Conservation (phyloP, 92 coral and sea anemone genomes). For the Bergia puertoricense region DNA sequence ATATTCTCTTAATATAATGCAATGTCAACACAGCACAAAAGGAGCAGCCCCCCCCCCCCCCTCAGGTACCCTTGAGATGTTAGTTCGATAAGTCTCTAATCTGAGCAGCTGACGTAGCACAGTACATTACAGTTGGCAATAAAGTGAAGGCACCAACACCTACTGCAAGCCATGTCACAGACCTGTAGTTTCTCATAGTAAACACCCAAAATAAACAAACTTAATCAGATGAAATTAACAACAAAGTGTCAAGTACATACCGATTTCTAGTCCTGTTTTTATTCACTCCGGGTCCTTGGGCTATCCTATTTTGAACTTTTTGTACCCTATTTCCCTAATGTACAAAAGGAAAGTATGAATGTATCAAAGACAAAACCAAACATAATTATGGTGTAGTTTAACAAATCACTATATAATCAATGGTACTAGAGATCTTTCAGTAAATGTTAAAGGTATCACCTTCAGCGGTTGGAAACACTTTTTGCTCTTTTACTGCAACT, state of each 20-base stretch:
- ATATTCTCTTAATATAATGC: no score
- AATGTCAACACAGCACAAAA: no score
- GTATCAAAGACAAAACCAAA: not conserved
- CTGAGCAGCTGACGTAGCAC: no score
- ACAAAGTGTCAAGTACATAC: not conserved
- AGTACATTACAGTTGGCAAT: no score
- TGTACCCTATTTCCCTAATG: not conserved
- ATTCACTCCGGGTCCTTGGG: not conserved
- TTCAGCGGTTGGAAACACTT: no score
- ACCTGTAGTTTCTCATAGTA: not conserved
- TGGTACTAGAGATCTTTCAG: no score
- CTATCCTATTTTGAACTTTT: slow-evolving; percentile 8
- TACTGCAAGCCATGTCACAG: not conserved
- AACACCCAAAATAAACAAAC: not conserved
- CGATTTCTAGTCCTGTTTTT: slow-evolving; percentile 20
- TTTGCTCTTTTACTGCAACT: no score
- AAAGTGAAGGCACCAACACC: not conserved
- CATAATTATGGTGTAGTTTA: not conserved
- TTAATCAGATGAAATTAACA: not conserved
- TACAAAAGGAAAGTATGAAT: not conserved
- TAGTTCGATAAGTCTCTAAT: no score
- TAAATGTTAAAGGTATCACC: no score
- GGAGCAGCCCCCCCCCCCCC: no score
- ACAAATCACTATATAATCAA: no score
- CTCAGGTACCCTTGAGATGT: no score